Conservation (phyloP, 2,113 vertebrate genomes). For the Limnothrissa miodon region DNA sequence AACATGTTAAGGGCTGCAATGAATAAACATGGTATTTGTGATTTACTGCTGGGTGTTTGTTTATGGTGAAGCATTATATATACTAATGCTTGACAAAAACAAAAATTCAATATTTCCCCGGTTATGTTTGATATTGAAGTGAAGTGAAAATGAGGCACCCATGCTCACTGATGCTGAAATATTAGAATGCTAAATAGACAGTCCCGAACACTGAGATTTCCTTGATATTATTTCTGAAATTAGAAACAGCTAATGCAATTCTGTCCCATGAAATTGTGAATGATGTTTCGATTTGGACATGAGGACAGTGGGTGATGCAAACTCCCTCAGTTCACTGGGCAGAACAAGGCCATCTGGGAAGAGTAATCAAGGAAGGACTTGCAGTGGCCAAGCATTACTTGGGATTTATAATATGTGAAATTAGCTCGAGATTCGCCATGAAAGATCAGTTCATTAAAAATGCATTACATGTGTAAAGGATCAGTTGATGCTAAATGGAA, state of each 20-base stretch:
- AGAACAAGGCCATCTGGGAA: slow-evolving; percentile 48
- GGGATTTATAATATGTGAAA: slow-evolving; percentile 54
- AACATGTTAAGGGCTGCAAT: neutral
- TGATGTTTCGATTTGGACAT: slow-evolving; percentile 31
- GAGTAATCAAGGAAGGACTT: slow-evolving; percentile 42
- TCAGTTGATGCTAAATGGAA: slow-evolving; percentile 61
- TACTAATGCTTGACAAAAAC: neutral
- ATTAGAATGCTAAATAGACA: neutral
- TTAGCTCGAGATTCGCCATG: slow-evolving; percentile 58
- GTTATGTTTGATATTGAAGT: neutral
- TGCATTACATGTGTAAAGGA: slow-evolving; percentile 58
- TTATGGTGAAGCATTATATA: neutral
- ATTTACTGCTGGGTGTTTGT: neutral
- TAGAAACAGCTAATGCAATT: slow-evolving; percentile 18
- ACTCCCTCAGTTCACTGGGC: slow-evolving; percentile 26
- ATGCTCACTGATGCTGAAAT: neutral
- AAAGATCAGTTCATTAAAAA: slow-evolving; percentile 62
- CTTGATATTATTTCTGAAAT: neutral
- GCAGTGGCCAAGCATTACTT: slow-evolving; percentile 39
- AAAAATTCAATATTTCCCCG: neutral
- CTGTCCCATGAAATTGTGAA: slow-evolving; percentile 34
- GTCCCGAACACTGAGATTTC: neutral
- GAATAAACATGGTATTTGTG: neutral
- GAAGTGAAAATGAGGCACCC: neutral
- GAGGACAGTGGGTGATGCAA: slow-evolving; percentile 30